Evolutionary conservation across 2,888 invertebrate species (phyloP).

Genomic region (Nomada ruficornis): DNA sequence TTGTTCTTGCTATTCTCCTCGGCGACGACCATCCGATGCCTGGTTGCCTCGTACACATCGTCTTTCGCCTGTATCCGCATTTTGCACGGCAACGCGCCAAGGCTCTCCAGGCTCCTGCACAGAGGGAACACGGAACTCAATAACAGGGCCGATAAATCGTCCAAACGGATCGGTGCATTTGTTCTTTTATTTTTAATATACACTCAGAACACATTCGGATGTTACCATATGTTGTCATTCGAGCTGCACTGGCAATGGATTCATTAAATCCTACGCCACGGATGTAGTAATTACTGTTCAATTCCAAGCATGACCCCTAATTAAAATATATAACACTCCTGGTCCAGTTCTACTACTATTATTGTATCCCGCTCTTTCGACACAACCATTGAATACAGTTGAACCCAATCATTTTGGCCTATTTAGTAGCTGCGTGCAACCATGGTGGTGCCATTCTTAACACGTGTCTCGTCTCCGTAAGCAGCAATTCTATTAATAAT

Average conservation of each 20-base stretch:
- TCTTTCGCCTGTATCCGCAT: slow-evolving; percentile 98
- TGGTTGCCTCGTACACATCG: slow-evolving; percentile 97
- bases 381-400: not conserved
- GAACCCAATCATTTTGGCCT: not conserved
- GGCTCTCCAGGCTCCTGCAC: slow-evolving; percentile 89
- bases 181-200: not conserved
- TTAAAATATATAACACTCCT: not conserved
- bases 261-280: not conserved
- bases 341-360: not conserved
- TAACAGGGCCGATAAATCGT: slow-evolving; percentile 18
- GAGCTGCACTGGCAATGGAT: not conserved
- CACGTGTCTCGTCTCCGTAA: no score
- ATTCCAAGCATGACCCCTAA: not conserved
- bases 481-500: not conserved
- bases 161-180: not conserved
- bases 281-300: not conserved
- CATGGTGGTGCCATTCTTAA: not conserved
- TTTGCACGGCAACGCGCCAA: slow-evolving; percentile 94
- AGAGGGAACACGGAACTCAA: slow-evolving; percentile 16
- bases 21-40: slow-evolving; percentile 95
- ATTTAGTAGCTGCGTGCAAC: no score
- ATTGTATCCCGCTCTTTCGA: not conserved
- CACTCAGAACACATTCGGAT: no score
- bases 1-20: slow-evolving; percentile 97
- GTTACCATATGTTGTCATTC: no score